Evolutionary conservation across 1,140 invertebrate species (phyloP).

Genomic region (Drosophila quadrilineata): DNA sequence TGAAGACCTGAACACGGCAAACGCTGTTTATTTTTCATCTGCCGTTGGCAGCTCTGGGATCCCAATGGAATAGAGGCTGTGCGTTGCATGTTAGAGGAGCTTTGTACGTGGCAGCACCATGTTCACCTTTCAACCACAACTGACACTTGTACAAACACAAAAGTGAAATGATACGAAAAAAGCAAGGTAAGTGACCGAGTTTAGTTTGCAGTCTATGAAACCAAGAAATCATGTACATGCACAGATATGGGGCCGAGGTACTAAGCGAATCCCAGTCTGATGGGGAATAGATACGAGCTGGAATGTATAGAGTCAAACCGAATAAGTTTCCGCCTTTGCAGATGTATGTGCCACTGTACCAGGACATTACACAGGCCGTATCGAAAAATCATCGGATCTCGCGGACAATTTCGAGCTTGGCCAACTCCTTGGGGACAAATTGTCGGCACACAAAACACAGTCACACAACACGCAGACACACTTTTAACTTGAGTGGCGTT

Average conservation of each 20-base stretch:
- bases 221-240: conserved; percentile 67
- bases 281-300: too few relatives aligned
- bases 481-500: too few relatives aligned
- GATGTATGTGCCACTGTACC: too few relatives aligned
- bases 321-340: too few relatives aligned
- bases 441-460: conserved; percentile 40
- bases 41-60: conserved; percentile 27
- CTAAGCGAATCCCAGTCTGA: too few relatives aligned
- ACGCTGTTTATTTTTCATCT: conserved; percentile 78
- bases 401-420: conserved; percentile 59
- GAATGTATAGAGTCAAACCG: too few relatives aligned
- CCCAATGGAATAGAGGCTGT: neutral
- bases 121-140: conserved; percentile 76
- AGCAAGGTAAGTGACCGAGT: neutral
- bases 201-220: conserved; percentile 2
- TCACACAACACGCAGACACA: conserved; percentile 21
- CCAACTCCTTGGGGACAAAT: conserved; percentile 50
- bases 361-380: conserved; percentile 33
- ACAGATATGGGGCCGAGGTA: conserved; percentile 60
- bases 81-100: conserved; percentile 26
- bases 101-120: conserved; percentile 47
- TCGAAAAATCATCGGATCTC: conserved; percentile 39
- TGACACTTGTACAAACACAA: conserved; percentile 74
- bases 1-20: conserved; percentile 36
- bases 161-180: conserved; percentile 14